Evolutionary conservation across 2,888 invertebrate species (phyloP), one percentile per base, ranked within the genome.

Genomic region (Prenolepis imparis): DNA sequence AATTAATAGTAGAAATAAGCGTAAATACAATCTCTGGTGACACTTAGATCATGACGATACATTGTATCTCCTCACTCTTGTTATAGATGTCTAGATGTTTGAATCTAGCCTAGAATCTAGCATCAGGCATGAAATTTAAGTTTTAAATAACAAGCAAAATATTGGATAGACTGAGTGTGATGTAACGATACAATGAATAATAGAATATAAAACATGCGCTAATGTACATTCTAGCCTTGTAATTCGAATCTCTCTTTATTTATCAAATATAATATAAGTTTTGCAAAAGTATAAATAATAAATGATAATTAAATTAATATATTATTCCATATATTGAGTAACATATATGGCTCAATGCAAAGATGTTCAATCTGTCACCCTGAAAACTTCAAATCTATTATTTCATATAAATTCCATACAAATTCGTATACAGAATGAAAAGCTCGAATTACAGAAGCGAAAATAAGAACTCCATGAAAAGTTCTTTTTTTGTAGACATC

Each of bases 121-220:
- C 36, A 36, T 5, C 36, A 36, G 5, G 5, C 36, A 5, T 36
- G 36, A 59, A 82, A 75, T 84, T 75, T 44, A 68, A 68, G 80
- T 66, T 72, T 81, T 82, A 32, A 61, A n/a, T 36, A 36, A 36
- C 72, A 44, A 66, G 12, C 83, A 84, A 77, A 24, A 52, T 18
- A 18, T 3, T 11, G 48, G 3, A 28, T 8, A 3, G 36, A 66
- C 9, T 32, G 59, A 44, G 21, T 59, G 61, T 11, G 11, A 57
- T 68, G 48, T 39, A 21, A 52, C 5, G 36, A 36, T 36, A 5
- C 36, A 6, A 36, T 28, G 36, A 28, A 28, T 9, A 48, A 9
- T 28, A 57, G 15, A 66, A 59, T 39, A 48, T 5, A 44, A 52
- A 75, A 32, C 21, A 24, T 57, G 41, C 1, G 3, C 6, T 39